Conservation (phyloP, 1,140 invertebrate species). For the Drosophila auraria region DNA sequence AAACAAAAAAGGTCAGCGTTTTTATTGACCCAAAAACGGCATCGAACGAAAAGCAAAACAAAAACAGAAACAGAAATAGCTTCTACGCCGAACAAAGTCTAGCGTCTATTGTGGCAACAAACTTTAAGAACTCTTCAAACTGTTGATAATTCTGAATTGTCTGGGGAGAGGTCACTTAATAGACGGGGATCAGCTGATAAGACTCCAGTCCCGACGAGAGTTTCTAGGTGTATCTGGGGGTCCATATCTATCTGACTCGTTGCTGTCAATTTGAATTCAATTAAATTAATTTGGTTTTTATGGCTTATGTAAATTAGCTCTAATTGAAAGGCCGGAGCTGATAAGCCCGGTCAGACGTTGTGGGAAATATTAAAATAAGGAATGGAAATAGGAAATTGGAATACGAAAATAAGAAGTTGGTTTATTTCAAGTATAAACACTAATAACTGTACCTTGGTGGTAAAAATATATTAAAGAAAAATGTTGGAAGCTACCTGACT, state of each 20-base stretch:
- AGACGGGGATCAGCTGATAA: conserved; percentile 51
- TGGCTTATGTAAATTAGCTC: conserved; percentile 45
- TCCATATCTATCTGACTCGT: conserved; percentile 15
- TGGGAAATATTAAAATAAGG: conserved; percentile 13
- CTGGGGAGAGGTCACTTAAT: conserved; percentile 46
- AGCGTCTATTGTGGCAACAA: conserved; percentile 51
- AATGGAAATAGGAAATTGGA: background rate
- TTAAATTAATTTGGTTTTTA: conserved; percentile 63
- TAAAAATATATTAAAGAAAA: no score
- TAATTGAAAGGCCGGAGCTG: conserved; percentile 52
- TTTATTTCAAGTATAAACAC: conserved; percentile 7
- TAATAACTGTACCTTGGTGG: background rate
- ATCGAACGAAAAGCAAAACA: conserved; percentile 25
- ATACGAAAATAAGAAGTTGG: conserved; percentile 2
- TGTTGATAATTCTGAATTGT: conserved; percentile 55
- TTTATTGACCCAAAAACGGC: conserved; percentile 59
- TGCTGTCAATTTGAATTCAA: conserved; percentile 41
- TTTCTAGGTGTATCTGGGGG: conserved; percentile 7
- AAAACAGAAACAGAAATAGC: conserved; percentile 21
- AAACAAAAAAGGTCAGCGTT: conserved; percentile 67
- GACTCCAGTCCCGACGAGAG: conserved; percentile 20
- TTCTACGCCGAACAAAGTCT: conserved; percentile 29
- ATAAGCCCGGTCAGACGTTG: conserved; percentile 20
- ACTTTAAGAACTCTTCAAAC: conserved; percentile 34
- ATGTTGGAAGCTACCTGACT: no score